These are phyloP conservation scores for Dreissena rostriformis DNA, from an alignment of 1,140 invertebrate genomes.

Conservation along the genomic window DNA sequence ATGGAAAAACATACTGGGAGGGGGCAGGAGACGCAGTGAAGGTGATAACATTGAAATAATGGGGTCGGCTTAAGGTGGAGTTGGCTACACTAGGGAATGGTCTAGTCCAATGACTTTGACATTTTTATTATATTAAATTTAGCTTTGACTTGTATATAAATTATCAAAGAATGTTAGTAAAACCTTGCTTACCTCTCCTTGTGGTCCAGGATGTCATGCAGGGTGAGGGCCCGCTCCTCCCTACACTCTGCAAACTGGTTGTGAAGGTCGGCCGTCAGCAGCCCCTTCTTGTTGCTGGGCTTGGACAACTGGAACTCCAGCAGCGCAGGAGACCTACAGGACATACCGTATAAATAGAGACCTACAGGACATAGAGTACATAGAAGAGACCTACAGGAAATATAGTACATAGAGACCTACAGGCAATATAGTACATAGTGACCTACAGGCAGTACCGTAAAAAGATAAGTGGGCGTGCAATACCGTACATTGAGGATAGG, in stretches of 20 bases:
- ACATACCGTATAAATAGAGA: background rate
- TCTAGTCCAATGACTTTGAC: background rate
- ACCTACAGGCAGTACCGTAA: no score
- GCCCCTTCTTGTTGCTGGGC: constrained; percentile 66
- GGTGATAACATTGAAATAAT: background rate
- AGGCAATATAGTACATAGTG: no score
- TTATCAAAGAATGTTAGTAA: no score
- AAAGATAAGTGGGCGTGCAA: no score
- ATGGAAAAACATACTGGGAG: background rate
- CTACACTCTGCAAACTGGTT: constrained; percentile 74
- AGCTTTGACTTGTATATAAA: no score
- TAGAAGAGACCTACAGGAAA: constrained; percentile 1
- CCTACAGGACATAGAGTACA: no score
- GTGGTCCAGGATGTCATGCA: constrained; percentile 78
- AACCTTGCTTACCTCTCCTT: constrained; percentile 77
- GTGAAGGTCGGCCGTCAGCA: constrained; percentile 65
- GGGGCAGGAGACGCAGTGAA: background rate
- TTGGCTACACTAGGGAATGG: background rate
- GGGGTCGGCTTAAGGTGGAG: background rate
- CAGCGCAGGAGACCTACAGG: constrained; percentile 69
- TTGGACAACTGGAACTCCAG: constrained; percentile 71
- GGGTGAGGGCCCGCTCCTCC: constrained; percentile 77
- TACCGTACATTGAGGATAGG: no score
- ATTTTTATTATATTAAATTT: background rate
- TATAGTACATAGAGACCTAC: no score